Evolutionary conservation across 2,888 invertebrate species (phyloP).

Genomic region (Drepanosiphum platanoidis): DNA sequence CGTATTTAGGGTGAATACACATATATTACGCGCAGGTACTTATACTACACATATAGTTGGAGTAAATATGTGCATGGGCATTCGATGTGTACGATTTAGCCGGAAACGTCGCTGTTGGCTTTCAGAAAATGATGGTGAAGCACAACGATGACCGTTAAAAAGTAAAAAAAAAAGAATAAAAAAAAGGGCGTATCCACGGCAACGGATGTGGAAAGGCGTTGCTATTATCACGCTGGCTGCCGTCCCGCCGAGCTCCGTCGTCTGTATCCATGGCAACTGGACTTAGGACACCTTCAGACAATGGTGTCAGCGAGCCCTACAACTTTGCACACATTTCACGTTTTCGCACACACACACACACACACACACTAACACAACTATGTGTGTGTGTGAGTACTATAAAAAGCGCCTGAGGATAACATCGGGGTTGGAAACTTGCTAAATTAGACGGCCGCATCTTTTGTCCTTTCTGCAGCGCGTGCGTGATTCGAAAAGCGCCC

Average conservation of each 20-base stretch:
- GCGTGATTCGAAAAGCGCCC: background rate
- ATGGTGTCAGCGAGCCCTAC: conserved; percentile 46
- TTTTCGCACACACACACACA: background rate
- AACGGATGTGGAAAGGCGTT: conserved; percentile 57
- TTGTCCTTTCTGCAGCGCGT: conserved; percentile 24
- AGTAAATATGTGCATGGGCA: background rate
- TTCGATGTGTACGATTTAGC: background rate
- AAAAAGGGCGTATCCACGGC: conserved; percentile 61
- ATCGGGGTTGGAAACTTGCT: conserved; percentile 35
- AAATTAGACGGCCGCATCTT: conserved; percentile 41
- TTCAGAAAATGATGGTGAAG: background rate
- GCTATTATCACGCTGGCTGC: conserved; percentile 53
- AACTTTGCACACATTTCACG: background rate
- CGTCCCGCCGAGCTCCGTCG: conserved; percentile 19
- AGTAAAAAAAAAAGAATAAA: background rate
- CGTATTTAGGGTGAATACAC: background rate
- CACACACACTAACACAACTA: background rate
- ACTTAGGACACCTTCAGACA: conserved; percentile 58
- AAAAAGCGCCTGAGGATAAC: conserved; percentile 47
- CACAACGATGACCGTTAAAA: conserved; percentile 52
- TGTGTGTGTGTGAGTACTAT: background rate
- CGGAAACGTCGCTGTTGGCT: conserved; percentile 29
- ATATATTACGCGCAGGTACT: background rate
- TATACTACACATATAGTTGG: background rate
- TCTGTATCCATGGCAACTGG: conserved; percentile 43